phyloP scores from a whole-genome alignment of 2,797 vertebrate species.

The Antrozous pallidus region DNA sequence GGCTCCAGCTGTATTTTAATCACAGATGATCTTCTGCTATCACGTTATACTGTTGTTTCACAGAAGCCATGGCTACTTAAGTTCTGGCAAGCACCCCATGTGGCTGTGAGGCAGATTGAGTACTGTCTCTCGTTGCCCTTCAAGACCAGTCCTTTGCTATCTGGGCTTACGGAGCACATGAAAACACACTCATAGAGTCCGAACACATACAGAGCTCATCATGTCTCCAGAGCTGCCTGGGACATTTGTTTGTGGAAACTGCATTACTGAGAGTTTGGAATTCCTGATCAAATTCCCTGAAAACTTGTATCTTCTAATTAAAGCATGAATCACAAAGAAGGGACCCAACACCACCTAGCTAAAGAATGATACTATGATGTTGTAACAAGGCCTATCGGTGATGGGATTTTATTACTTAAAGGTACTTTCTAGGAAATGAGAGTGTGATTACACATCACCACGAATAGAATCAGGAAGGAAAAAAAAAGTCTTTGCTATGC shows the following conservation, averaged over 20 bases:
- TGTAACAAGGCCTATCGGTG: background rate
- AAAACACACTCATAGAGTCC: background rate
- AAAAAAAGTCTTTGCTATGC: background rate
- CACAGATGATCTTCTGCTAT: background rate
- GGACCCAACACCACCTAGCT: background rate
- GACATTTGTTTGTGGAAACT: background rate
- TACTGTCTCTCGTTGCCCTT: background rate
- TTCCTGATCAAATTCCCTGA: background rate
- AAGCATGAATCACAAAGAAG: background rate
- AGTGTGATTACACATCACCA: background rate
- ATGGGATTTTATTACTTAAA: background rate
- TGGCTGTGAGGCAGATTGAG: background rate
- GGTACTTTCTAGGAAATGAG: background rate
- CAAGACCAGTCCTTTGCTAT: background rate
- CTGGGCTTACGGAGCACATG: background rate
- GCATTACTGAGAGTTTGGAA: background rate
- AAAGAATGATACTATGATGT: background rate
- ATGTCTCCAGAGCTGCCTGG: background rate
- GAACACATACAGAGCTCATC: background rate
- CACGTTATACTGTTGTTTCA: background rate
- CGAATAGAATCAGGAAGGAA: background rate
- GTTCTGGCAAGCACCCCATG: background rate
- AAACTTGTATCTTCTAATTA: background rate
- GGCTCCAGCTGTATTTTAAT: background rate
- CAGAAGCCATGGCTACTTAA: background rate